Conservation (phyloP, 2,113 vertebrate species). For the Casuarius casuarius region DNA sequence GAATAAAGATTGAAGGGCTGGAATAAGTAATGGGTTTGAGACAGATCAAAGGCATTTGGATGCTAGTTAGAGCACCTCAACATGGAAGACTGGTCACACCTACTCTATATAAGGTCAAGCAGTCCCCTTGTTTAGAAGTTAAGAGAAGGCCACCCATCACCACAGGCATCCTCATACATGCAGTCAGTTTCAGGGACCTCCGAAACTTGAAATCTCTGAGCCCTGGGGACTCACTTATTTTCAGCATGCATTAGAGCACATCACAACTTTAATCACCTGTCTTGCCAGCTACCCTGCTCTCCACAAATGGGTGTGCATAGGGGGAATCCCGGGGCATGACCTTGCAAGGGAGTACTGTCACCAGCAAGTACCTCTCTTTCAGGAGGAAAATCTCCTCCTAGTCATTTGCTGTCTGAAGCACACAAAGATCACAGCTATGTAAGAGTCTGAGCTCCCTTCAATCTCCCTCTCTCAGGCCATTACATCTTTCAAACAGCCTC, state of each 20-base stretch:
- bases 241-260: background rate
- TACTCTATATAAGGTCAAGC: background rate
- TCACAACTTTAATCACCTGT: background rate
- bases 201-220: background rate
- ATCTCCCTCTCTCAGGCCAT: background rate
- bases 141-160: background rate
- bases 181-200: background rate
- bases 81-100: background rate
- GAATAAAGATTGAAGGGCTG: background rate
- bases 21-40: background rate
- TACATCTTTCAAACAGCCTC: background rate
- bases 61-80: background rate
- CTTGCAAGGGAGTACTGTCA: background rate
- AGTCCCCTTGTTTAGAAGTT: background rate
- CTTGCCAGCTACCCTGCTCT: background rate
- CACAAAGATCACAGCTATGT: background rate
- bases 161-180: background rate
- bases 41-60: background rate
- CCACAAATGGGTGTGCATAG: rapidly evolving
- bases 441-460: background rate
- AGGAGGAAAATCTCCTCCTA: background rate
- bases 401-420: background rate
- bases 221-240: background rate
- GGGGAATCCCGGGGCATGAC: background rate
- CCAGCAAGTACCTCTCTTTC: background rate